These are phyloP conservation scores for Anguilla anguilla DNA, from an alignment of 2,797 vertebrate genomes.

Conservation along the genomic window DNA sequence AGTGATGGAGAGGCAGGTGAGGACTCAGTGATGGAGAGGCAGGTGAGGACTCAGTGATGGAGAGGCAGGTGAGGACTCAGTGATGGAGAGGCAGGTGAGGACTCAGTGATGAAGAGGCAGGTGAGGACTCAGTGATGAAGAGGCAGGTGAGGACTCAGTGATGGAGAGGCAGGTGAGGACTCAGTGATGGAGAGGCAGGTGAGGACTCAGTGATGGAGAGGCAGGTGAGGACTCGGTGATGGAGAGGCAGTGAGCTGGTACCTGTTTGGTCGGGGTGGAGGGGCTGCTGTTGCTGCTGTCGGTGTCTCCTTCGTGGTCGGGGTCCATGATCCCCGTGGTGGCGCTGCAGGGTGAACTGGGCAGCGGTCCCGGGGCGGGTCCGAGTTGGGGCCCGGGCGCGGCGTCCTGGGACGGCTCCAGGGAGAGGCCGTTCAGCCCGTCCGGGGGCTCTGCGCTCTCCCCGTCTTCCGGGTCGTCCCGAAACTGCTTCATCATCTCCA, in stretches of 20 bases:
- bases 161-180: too few species aligned
- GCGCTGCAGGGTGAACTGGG: constrained; percentile 46
- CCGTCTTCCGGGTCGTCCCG: constrained; percentile 62
- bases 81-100: neutral
- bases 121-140: too few species aligned
- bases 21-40: neutral
- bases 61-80: neutral
- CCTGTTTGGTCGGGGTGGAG: constrained; percentile 52
- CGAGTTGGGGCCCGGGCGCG: neutral
- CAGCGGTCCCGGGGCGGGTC: constrained; percentile 17
- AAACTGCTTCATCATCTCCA: constrained; percentile 83
- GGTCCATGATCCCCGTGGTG: constrained; percentile 35
- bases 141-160: too few species aligned
- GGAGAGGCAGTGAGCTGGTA: constrained; percentile 35
- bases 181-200: too few species aligned
- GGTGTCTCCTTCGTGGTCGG: constrained; percentile 40
- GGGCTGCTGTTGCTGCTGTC: constrained; percentile 53
- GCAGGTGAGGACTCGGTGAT: too few species aligned
- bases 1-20: neutral
- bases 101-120: too few species aligned
- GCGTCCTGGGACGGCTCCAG: constrained; percentile 44
- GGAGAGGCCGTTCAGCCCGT: constrained; percentile 43
- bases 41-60: neutral
- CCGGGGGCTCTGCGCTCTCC: constrained; percentile 38
- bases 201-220: too few species aligned